Conservation (phyloP, 2,113 vertebrate genomes). For the Pontoporia blainvillei region DNA sequence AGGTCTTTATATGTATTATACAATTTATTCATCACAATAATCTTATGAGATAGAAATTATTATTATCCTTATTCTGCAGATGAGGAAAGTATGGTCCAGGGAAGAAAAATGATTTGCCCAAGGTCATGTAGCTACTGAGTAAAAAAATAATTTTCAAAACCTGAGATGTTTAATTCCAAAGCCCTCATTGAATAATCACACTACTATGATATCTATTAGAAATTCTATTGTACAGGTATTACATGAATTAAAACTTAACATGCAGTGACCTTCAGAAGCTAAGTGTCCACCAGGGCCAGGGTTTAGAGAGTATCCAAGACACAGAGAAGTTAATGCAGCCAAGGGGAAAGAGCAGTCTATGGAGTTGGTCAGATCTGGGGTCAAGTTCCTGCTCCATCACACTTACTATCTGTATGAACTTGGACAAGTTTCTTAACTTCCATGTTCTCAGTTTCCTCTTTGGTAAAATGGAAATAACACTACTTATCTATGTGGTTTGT, state of each 20-base stretch:
- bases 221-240: neutral
- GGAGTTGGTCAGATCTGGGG: neutral
- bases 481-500: neutral
- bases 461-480: neutral
- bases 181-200: neutral
- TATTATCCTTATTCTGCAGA: neutral
- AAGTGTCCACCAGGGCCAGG: neutral
- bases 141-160: neutral
- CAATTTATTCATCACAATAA: neutral
- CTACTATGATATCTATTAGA: neutral
- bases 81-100: neutral
- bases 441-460: neutral
- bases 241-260: neutral
- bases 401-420: neutral
- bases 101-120: neutral
- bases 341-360: neutral
- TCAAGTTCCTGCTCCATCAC: neutral
- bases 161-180: neutral
- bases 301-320: neutral
- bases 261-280: neutral
- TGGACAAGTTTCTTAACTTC: neutral
- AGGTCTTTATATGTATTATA: neutral
- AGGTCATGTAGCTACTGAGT: neutral
- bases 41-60: neutral
- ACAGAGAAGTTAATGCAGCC: neutral